Evolutionary conservation across 2,888 invertebrate genomes (phyloP).

Genomic region (Lysandra bellargus): DNA sequence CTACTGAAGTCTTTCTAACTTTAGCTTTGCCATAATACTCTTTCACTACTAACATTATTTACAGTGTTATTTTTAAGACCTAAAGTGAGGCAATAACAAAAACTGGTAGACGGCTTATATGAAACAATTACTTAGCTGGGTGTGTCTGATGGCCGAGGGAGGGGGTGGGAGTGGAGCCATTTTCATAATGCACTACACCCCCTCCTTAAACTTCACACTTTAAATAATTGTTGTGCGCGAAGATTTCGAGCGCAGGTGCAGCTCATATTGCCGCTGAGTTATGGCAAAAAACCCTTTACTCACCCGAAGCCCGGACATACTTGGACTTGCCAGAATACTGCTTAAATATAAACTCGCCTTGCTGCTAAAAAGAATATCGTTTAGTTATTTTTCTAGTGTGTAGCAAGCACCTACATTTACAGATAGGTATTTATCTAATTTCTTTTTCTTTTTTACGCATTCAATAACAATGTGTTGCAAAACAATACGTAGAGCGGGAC

Average conservation of each 20-base stretch:
- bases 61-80: conserved; percentile 25
- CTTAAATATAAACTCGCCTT: neutral
- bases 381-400: neutral
- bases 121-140: conserved; percentile 57
- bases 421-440: no score
- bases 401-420: no score
- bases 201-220: conserved; percentile 66
- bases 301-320: neutral
- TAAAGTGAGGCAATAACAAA: conserved; percentile 42
- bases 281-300: conserved; percentile 24
- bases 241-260: conserved; percentile 43
- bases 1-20: neutral
- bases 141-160: conserved; percentile 39
- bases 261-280: conserved; percentile 24
- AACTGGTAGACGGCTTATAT: conserved; percentile 45
- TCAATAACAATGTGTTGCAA: no score
- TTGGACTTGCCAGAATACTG: neutral
- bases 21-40: neutral
- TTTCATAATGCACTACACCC: conserved; percentile 68
- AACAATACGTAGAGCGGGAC: no score
- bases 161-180: conserved; percentile 53
- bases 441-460: no score
- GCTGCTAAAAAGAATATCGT: neutral
- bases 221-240: conserved; percentile 61
- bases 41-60: neutral